Conservation (phyloP, 2,113 vertebrate genomes). For the Melanotaenia duboulayi region DNA sequence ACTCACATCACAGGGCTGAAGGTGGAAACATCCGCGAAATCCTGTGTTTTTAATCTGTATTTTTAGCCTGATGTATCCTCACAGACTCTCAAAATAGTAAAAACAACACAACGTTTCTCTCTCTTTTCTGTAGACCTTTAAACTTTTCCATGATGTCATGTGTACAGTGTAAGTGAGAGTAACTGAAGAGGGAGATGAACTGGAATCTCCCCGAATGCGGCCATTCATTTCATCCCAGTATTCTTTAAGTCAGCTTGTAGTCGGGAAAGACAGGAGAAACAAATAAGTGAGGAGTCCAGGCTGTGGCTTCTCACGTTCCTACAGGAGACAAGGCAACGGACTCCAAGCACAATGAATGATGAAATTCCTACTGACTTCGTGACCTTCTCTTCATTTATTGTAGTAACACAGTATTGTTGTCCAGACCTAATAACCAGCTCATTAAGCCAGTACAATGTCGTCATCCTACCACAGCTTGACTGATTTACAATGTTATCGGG, state of each 20-base stretch:
- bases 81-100: conserved; percentile 75
- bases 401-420: conserved; percentile 1
- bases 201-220: conserved; percentile 70
- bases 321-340: conserved; percentile 45
- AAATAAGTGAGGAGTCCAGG: conserved; percentile 33
- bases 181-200: conserved; percentile 71
- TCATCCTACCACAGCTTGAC: not conserved
- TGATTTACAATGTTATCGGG: not conserved
- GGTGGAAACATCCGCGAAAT: conserved; percentile 91
- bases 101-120: conserved; percentile 72
- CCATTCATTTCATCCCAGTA: conserved; percentile 55
- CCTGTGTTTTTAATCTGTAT: conserved; percentile 89
- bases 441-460: not conserved
- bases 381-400: conserved; percentile 36
- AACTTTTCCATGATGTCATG: conserved; percentile 87
- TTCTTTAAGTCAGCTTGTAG: conserved; percentile 28
- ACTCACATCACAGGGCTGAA: conserved; percentile 89
- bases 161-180: conserved; percentile 63
- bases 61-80: conserved; percentile 92
- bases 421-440: not conserved
- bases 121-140: conserved; percentile 60
- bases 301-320: conserved; percentile 31
- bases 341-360: conserved; percentile 44
- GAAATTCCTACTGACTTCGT: conserved; percentile 36
- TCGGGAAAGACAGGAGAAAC: conserved; percentile 22